Base-by-base conservation (phyloP, 2,888 invertebrate species). In the Malacosoma neustria region DNA sequence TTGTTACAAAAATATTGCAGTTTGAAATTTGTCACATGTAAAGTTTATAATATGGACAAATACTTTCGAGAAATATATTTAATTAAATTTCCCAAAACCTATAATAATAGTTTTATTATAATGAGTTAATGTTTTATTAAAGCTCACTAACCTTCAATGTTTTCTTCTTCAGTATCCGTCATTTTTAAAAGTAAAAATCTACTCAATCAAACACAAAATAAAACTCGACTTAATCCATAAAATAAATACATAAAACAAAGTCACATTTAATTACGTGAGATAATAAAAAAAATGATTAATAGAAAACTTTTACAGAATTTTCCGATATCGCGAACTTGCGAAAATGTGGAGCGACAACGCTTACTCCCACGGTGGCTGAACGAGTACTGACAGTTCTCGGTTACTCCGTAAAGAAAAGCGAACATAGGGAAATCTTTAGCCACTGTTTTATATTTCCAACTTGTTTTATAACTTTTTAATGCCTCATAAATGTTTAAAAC, bases 101-200 rank as follows among this genome's bases (percentile, higher is more conserved):
- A n/a, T n/a, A n/a, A n/a, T n/a, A n/a, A n/a, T n/a, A n/a, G n/a
- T n/a, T n/a, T n/a, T n/a, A n/a, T n/a, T n/a, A n/a, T n/a, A n/a
- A n/a, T n/a, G n/a, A n/a, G n/a, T n/a, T n/a, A n/a, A n/a, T n/a
- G n/a, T n/a, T n/a, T n/a, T n/a, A n/a, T n/a, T n/a, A n/a, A n/a
- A n/a, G 6, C 36, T 3, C 37, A 46, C 54, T 36, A 48, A 73
- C 74, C 74, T 58, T 74, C 74, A 30, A 72, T 54, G 42, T 62
- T 72, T 45, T 73, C 74, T 36, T 72, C 72, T n/a, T 74, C 73
- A 35, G 56, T 57, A 40, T 72, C 72, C 12, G 57, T 46, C 68
- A 73, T 70, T 39, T 47, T 52, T n/a, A n/a, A n/a, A n/a, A n/a
- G n/a, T n/a, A n/a, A n/a, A n/a, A n/a, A n/a, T 45, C 45, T 45